Evolutionary conservation across 2,113 vertebrate species (phyloP).

Genomic region (Lethenteron reissneri): DNA sequence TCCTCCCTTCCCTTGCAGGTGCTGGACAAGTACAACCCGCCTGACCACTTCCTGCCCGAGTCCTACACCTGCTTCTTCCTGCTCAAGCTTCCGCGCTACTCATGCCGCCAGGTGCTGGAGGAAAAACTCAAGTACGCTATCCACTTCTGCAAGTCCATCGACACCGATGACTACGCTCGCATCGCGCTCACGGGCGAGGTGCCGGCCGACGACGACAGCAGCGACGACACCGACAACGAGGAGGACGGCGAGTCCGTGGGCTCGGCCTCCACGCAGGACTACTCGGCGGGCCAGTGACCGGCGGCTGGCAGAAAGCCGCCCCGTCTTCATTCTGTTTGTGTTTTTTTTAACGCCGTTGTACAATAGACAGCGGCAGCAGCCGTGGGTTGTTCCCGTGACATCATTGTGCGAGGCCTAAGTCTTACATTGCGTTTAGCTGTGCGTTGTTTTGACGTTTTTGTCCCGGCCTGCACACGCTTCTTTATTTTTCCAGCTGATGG

Average conservation of each 20-base stretch:
- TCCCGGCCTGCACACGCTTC: too few relatives aligned
- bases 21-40: constrained; percentile 89
- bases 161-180: constrained; percentile 90
- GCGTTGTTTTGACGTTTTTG: too few relatives aligned
- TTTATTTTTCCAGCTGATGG: too few relatives aligned
- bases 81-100: constrained; percentile 85
- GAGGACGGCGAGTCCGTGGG: constrained; percentile 96
- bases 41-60: constrained; percentile 92
- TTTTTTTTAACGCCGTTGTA: too few relatives aligned
- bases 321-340: too few relatives aligned
- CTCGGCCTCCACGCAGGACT: constrained; percentile 90
- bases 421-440: too few relatives aligned
- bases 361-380: too few relatives aligned
- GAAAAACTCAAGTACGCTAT: constrained; percentile 96
- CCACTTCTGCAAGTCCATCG: constrained; percentile 97
- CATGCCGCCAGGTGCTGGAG: constrained; percentile 79
- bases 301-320: neutral
- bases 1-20: constrained; percentile 29
- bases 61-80: constrained; percentile 98
- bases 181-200: constrained; percentile 81
- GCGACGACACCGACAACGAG: constrained; percentile 75
- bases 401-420: too few relatives aligned
- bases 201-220: constrained; percentile 63
- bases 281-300: constrained; percentile 66
- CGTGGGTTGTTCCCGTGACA: too few relatives aligned